phyloP scores from a whole-genome alignment of 2,113 vertebrate genomes.

The Cyprinodon tularosa region DNA sequence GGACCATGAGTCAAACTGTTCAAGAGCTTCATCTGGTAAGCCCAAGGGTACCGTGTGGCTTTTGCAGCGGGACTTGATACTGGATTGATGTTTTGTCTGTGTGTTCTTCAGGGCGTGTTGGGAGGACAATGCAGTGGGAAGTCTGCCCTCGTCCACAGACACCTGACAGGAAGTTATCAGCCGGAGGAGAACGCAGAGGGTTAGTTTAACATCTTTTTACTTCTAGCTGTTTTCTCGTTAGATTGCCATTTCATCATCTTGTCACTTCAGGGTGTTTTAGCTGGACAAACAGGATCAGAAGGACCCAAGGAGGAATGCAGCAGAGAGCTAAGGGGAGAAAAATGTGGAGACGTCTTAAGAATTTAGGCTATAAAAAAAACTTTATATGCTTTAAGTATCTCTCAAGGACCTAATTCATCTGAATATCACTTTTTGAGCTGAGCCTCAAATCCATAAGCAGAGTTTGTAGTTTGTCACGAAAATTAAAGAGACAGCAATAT shows the following conservation, averaged over 20 bases:
- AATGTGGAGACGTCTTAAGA: no score
- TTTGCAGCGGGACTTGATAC: background rate
- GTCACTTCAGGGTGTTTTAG: background rate
- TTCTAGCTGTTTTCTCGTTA: background rate
- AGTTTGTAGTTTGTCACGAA: no score
- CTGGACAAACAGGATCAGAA: background rate
- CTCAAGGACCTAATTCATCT: no score
- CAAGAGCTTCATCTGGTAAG: constrained; percentile 94
- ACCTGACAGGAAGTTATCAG: constrained; percentile 93
- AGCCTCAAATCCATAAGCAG: no score
- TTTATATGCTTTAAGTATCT: no score
- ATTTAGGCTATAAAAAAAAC: no score
- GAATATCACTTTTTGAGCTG: no score
- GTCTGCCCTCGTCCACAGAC: constrained; percentile 91
- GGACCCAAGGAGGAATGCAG: no score
- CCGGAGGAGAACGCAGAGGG: constrained; percentile 89
- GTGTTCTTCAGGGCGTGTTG: constrained; percentile 84
- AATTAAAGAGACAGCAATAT: no score
- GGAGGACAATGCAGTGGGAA: constrained; percentile 91
- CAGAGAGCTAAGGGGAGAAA: no score
- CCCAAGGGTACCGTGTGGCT: no score
- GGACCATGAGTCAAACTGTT: constrained; percentile 88
- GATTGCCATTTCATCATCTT: background rate
- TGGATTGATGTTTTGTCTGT: constrained; percentile 1
- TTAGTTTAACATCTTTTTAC: constrained; percentile 52